Evolutionary conservation across 2,888 invertebrate species (phyloP).

Genomic region (Metallyticus violacea): DNA sequence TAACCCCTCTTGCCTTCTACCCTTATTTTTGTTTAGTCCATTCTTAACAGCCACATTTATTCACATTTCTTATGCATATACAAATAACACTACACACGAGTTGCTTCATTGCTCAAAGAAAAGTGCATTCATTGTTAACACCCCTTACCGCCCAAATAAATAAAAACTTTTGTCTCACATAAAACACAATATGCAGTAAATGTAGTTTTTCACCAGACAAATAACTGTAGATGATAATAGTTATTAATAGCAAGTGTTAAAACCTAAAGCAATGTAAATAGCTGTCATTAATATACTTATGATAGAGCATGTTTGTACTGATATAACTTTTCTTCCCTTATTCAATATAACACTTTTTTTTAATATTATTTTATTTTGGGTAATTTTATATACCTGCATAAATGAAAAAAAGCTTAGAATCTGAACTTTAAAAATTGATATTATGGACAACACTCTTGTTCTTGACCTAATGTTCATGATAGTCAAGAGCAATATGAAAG

Average conservation of each 20-base stretch:
- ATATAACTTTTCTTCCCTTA: background rate
- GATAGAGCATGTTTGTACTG: background rate
- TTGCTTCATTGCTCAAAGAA: constrained; percentile 19
- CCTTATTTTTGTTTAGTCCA: background rate
- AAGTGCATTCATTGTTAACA: constrained; percentile 20
- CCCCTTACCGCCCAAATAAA: constrained; percentile 8
- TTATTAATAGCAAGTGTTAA: background rate
- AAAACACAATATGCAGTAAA: background rate
- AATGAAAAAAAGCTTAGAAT: background rate
- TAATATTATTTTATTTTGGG: background rate
- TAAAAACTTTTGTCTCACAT: background rate
- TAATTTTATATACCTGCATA: background rate
- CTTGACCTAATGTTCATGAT: background rate
- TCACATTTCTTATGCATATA: background rate
- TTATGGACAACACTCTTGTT: too few species aligned
- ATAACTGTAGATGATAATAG: background rate
- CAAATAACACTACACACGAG: background rate
- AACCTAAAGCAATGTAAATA: constrained; percentile 1
- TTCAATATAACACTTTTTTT: background rate
- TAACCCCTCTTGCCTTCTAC: too few species aligned
- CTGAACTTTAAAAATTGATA: background rate
- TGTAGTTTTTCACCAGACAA: constrained; percentile 13
- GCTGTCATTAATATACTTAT: background rate
- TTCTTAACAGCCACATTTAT: background rate
- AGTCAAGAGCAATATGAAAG: background rate